Conservation (phyloP, 2,888 invertebrate genomes). For the Dryomyza anilis region DNA sequence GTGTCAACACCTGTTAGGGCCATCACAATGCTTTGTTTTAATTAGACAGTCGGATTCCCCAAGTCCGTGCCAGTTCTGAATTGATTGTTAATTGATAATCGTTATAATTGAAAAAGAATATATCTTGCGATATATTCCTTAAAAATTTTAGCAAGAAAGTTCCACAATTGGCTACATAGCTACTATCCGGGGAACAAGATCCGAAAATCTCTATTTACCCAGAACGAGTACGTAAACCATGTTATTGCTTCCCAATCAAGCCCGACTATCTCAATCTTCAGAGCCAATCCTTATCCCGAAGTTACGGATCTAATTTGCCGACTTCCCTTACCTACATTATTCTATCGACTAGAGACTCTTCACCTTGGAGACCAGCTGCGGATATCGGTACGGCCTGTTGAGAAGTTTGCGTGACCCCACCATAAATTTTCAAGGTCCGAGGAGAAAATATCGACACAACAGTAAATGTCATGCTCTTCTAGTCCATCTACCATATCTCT, state of each 20-base stretch:
- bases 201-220: conserved; percentile 36
- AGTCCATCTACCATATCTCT: conserved; percentile 14
- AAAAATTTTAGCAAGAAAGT: conserved; percentile 41
- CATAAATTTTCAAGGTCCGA: conserved; percentile 20
- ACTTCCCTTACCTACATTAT: conserved; percentile 25
- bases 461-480: conserved; percentile 21
- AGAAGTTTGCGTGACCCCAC: conserved; percentile 30
- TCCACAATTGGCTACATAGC: conserved; percentile 39
- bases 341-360: conserved; percentile 67
- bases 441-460: conserved; percentile 19
- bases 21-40: conserved; percentile 13
- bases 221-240: conserved; percentile 41
- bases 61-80: conserved; percentile 70
- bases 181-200: conserved; percentile 38
- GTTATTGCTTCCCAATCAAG: conserved; percentile 52
- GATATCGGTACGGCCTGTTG: conserved; percentile 67
- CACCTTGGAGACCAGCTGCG: conserved; percentile 79
- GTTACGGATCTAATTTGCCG: conserved; percentile 62
- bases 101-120: conserved; percentile 30
- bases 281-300: conserved; percentile 68
- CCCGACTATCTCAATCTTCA: conserved; percentile 26
- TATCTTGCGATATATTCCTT: conserved; percentile 25
- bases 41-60: conserved; percentile 60
- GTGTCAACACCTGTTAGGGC: conserved; percentile 15
- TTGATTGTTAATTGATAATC: conserved; percentile 53